Percentiles rank a stretch among this genome's conserved stretches.
Conservation (phyloP, 2,888 invertebrate species). For the Dendrolimus houi region DNA sequence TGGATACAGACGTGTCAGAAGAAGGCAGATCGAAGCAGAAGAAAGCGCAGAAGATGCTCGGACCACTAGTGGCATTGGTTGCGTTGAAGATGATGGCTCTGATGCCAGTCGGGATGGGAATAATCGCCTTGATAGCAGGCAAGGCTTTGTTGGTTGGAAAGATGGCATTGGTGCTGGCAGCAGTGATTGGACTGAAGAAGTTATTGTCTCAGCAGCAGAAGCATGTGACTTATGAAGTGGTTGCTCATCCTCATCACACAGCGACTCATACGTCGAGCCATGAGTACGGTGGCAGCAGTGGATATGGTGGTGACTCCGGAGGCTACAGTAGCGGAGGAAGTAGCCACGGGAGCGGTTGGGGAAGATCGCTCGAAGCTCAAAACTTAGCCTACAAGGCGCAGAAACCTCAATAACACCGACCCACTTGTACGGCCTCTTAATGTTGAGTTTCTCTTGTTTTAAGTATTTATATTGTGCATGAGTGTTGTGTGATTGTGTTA, state of each 20-base stretch:
- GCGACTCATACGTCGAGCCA: constrained; percentile 83
- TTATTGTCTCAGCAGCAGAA: constrained; percentile 87
- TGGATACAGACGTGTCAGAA: constrained; percentile 74
- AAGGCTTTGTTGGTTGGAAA: constrained; percentile 91
- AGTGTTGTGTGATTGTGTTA: constrained; percentile 48
- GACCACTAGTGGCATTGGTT: constrained; percentile 84
- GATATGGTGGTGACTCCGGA: constrained; percentile 80
- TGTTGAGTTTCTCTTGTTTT: constrained; percentile 53
- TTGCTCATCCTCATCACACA: constrained; percentile 88
- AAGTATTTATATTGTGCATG: constrained; percentile 36
- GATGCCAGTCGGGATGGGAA: constrained; percentile 86
- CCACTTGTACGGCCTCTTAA: constrained; percentile 51
- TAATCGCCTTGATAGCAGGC: constrained; percentile 89
- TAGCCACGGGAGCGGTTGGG: constrained; percentile 80
- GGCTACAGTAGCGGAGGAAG: constrained; percentile 69
- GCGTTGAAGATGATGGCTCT: constrained; percentile 88
- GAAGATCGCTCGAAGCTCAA: constrained; percentile 85
- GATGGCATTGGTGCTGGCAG: constrained; percentile 88
- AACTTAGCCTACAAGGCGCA: constrained; percentile 88
- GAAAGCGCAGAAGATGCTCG: constrained; percentile 86
- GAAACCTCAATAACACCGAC: constrained; percentile 73
- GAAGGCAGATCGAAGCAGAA: constrained; percentile 89
- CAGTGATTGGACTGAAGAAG: constrained; percentile 90
- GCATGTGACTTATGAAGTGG: constrained; percentile 92
- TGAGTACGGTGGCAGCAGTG: constrained; percentile 76